Evolutionary conservation across 2,797 vertebrate species (phyloP).

Genomic region (Antrozous pallidus): DNA sequence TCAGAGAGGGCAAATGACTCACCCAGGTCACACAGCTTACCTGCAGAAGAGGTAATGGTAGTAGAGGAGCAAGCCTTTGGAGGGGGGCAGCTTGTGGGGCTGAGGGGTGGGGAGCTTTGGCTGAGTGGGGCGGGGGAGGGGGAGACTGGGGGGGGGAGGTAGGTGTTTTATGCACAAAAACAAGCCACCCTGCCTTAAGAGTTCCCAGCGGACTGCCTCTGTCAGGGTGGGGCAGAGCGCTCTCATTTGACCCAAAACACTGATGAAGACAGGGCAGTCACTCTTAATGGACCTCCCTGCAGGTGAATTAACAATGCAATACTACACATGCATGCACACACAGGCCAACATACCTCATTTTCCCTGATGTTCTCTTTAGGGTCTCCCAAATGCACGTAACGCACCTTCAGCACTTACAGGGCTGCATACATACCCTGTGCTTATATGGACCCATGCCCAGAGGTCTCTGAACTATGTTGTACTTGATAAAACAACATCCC

Average conservation of each 20-base stretch:
- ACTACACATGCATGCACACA: neutral
- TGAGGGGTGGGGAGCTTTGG: neutral
- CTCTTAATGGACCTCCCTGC: neutral
- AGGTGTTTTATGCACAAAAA: neutral
- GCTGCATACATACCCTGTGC: neutral
- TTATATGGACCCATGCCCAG: neutral
- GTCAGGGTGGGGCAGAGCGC: neutral
- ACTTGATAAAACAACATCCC: neutral
- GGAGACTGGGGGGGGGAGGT: neutral
- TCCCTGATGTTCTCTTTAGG: neutral
- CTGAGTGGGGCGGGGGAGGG: neutral
- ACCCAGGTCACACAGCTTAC: neutral
- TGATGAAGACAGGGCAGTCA: neutral
- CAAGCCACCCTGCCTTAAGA: neutral
- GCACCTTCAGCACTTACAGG: neutral
- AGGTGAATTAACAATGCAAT: neutral
- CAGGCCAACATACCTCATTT: neutral
- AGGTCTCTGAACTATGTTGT: neutral
- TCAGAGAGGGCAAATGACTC: constrained; percentile 28
- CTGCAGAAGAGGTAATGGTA: neutral
- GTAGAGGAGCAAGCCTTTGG: neutral
- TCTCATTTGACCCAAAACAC: neutral
- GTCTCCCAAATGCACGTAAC: neutral
- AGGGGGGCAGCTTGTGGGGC: neutral
- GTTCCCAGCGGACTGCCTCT: neutral